phyloP scores from a whole-genome alignment of 2,797 vertebrate genomes.

The Macropodus opercularis region DNA sequence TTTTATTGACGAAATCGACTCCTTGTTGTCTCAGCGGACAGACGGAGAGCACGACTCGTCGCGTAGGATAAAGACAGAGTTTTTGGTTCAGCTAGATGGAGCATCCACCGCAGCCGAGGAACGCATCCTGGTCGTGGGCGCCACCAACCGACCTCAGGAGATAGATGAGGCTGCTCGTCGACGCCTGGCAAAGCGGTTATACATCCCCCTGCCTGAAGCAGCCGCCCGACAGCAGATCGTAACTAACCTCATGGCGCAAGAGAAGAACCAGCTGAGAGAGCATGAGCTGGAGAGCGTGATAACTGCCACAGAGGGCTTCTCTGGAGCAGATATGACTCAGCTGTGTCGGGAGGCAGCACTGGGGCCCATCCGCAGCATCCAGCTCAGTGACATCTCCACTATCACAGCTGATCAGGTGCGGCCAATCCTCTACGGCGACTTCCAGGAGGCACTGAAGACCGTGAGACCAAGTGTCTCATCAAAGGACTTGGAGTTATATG shows the following conservation, averaged over 20 bases:
- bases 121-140: conserved; percentile 94
- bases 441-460: conserved; percentile 88
- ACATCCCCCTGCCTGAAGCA: conserved; percentile 92
- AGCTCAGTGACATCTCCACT: conserved; percentile 88
- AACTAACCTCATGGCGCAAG: conserved; percentile 85
- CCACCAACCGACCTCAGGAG: conserved; percentile 96
- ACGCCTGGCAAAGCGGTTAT: conserved; percentile 91
- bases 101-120: conserved; percentile 93
- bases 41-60: conserved; percentile 97
- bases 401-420: conserved; percentile 91
- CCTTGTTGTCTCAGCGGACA: conserved; percentile 92
- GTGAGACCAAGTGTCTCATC: conserved; percentile 92
- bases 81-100: conserved; percentile 95
- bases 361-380: conserved; percentile 94
- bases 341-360: conserved; percentile 95
- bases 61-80: conserved; percentile 96
- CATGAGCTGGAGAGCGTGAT: conserved; percentile 86
- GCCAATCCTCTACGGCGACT: conserved; percentile 88
- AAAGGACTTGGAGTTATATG: conserved; percentile 91
- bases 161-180: conserved; percentile 96
- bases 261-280: conserved; percentile 83
- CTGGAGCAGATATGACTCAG: conserved; percentile 96
- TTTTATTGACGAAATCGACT: conserved; percentile 98
- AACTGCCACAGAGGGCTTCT: conserved; percentile 86
- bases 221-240: conserved; percentile 90